These are phyloP conservation scores for Polylopha cassiicola DNA, from an alignment of 2,888 invertebrate species.

Conservation along the genomic window DNA sequence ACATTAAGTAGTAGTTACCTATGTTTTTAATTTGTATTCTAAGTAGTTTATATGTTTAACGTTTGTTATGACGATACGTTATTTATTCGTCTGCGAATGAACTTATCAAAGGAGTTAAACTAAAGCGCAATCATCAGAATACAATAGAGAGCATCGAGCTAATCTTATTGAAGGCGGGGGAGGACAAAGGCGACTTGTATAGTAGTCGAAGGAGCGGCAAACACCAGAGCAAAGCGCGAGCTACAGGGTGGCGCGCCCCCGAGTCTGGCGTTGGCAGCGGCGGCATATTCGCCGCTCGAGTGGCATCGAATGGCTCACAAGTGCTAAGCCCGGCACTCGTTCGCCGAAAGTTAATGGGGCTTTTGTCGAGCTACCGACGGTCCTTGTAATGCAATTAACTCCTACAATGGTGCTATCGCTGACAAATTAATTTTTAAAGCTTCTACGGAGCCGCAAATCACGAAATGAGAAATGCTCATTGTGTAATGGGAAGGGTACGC, in stretches of 20 bases:
- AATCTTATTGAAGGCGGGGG: conserved; percentile 39
- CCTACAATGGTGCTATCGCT: conserved; percentile 67
- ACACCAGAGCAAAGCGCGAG: conserved; percentile 36
- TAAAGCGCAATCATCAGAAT: conserved; percentile 52
- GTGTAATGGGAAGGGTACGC: conserved; percentile 11
- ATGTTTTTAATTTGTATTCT: too few species aligned
- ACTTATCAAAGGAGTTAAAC: conserved; percentile 67
- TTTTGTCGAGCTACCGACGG: conserved; percentile 61
- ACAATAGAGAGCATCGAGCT: conserved; percentile 58
- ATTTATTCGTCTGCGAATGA: too few species aligned
- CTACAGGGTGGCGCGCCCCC: conserved; percentile 49
- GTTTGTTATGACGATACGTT: too few species aligned
- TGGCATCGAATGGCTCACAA: conserved; percentile 48
- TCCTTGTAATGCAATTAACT: conserved; percentile 77
- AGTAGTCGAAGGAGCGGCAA: conserved; percentile 53
- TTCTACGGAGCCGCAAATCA: too few species aligned
- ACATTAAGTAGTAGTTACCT: too few species aligned
- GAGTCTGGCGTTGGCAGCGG: conserved; percentile 61
- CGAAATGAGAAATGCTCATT: conserved; percentile 13
- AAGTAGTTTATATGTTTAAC: too few species aligned
- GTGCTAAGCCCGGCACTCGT: conserved; percentile 53
- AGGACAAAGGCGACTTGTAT: conserved; percentile 34
- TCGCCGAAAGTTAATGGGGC: conserved; percentile 70
- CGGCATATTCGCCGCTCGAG: conserved; percentile 68
- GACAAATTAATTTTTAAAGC: conserved; percentile 69